phyloP scores from a whole-genome alignment of 92 coral and sea anemone species.

The Chrysogorgia sp. region DNA sequence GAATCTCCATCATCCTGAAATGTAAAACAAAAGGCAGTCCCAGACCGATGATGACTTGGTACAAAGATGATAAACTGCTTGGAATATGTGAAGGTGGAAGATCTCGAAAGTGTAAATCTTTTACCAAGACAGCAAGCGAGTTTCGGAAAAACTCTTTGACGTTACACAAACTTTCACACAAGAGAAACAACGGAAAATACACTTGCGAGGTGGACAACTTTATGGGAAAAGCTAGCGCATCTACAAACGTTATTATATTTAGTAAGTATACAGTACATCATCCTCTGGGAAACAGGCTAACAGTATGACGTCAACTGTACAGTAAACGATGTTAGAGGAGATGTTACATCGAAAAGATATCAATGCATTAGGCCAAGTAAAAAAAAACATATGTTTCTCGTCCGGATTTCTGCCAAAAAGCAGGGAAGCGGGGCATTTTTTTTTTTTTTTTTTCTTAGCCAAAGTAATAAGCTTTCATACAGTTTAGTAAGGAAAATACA shows the following conservation, averaged over 20 bases:
- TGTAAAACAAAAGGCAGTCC: slow-evolving; percentile 49
- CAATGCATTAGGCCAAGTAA: too few species aligned
- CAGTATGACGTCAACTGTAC: too few species aligned
- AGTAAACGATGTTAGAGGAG: too few species aligned
- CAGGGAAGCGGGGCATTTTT: too few species aligned
- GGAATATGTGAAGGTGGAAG: slow-evolving; percentile 42
- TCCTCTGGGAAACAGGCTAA: too few species aligned
- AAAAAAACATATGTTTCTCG: too few species aligned
- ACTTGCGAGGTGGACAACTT: slow-evolving; percentile 41
- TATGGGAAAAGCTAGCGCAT: slow-evolving; percentile 31
- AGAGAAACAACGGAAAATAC: slow-evolving; percentile 28
- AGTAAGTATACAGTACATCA: slow-evolving; percentile 16
- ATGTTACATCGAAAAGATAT: too few species aligned
- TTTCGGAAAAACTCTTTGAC: slow-evolving; percentile 38
- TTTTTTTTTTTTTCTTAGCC: too few species aligned
- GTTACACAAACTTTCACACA: slow-evolving; percentile 13
- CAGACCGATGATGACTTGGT: slow-evolving; percentile 44
- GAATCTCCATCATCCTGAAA: slow-evolving; percentile 32
- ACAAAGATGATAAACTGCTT: slow-evolving; percentile 31
- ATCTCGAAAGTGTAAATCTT: slow-evolving; percentile 38
- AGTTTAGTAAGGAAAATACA: too few species aligned
- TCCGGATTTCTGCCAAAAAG: too few species aligned
- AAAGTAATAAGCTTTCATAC: too few species aligned
- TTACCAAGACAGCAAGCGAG: slow-evolving; percentile 1
- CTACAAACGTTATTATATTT: slow-evolving; percentile 14